Evolutionary conservation across 1,140 invertebrate genomes (phyloP), one percentile per base, ranked within the genome.

Genomic region (Lasioglossum albipes): DNA sequence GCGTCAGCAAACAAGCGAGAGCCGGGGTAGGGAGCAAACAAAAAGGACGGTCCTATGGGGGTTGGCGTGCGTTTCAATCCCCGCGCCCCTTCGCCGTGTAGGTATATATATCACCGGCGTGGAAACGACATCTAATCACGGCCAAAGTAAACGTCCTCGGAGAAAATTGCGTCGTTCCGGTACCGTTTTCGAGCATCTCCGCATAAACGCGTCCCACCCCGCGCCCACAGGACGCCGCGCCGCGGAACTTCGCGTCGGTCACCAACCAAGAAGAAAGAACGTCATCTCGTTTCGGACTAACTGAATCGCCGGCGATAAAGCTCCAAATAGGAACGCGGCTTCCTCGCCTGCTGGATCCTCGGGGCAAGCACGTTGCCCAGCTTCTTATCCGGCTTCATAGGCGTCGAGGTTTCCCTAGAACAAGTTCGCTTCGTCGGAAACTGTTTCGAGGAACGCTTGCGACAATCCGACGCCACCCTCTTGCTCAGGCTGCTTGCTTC

Each of bases 271-370:
- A 80, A 73, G 41, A 31, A 82, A 36, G 31, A 68, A 57, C 78
- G 45, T 79, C 65, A 75, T 80, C 62, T 75, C 61, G 49, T 86
- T 84, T 69, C 41, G 13, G 12, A 86, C 85, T 86, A 86, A 86
- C 85, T 77, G 69, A 80, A 73, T 83, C 77, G 88, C 10, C 75
- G 84, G 42, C 71, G 82, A 81, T 90, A 85, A 72, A 87, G 84
- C 22, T 90, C 87, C 84, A 87, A 82, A 70, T 90, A 90, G 31
- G 85, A 88, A 13, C 61, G 67, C n/a, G 84, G 66, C 74, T 81
- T 85, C 52, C 67, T 81, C 49, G 80, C 75, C 41, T 18, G 27
- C 27, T 79, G 71, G 12, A 67, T 73, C 59, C 42, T 68, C 36
- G 82, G 65, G 45, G 66, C 2, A 41, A 86, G 49, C 27, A 79